Evolutionary conservation across 2,888 invertebrate genomes (phyloP), one percentile per base, ranked within the genome.

Genomic region (Tenodera sinensis): DNA sequence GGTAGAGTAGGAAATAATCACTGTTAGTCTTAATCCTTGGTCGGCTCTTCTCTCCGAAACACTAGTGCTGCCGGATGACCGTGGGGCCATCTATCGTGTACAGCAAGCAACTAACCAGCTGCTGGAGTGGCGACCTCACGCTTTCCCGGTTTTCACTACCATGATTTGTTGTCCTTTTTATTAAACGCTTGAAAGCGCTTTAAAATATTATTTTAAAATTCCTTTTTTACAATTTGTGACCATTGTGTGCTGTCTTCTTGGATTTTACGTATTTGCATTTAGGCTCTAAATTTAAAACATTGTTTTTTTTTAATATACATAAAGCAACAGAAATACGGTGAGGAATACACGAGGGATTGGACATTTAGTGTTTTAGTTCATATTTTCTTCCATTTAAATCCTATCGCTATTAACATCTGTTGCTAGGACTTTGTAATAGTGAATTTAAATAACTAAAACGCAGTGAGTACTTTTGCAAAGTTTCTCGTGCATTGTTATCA

Each of bases 21-120:
- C 82, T 71, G 27, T 87, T 34, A 87, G 83, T 87, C 87, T 87
- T 87, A 87, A 87, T 87, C 87, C 87, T 34, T 30, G 87, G 82
- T 82, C 83, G 83, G 54, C 54, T 71, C 54, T 71, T 71, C 54
- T 71, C 54, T 71, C 54, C 54, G 25, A 71, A 15, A 71, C 54
- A 71, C 54, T 71, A 71, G 54, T 71, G 54, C 54, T 20, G 54
- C 54, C 54, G 54, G 54, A 54, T 54, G 54, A 54, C 54, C 20
- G 54, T 20, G 54, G 54, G 54, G 54, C 54, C 54, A 71, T 71
- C 54, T 71, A 71, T 71, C 54, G 54, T 71, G 54, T 71, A 71
- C 54, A 71, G 54, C 54, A 20, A 71, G 54, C 54, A 71, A 71
- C 54, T 71, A 71, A 71, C 54, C 20, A 25, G 54, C 15, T 71